Evolutionary conservation across 2,113 vertebrate genomes (phyloP).

Genomic region (Amphiprion percula): DNA sequence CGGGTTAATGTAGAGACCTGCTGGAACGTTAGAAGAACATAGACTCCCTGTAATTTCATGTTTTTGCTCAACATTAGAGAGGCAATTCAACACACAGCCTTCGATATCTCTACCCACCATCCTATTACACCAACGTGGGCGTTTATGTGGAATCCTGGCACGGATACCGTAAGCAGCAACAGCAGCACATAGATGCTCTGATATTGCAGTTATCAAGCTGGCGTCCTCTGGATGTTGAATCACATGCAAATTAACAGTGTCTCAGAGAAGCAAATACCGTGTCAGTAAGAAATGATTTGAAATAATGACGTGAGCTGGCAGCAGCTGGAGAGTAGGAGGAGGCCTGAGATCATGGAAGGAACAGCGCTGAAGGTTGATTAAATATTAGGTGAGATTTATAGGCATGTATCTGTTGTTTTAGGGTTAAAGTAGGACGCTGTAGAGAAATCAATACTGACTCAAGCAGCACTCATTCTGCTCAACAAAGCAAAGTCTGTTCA

Average conservation of each 20-base stretch:
- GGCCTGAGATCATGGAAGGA: conserved; percentile 6
- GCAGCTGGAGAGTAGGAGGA: conserved; percentile 60
- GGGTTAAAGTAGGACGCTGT: background rate
- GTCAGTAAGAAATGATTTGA: conserved; percentile 28
- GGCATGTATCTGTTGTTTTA: background rate
- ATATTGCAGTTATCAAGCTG: conserved; percentile 51
- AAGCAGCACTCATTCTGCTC: background rate
- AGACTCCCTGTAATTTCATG: background rate
- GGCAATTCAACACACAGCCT: conserved; percentile 1
- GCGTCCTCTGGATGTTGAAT: conserved; percentile 17
- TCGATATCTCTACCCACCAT: conserved; percentile 5
- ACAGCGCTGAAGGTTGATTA: conserved; percentile 6
- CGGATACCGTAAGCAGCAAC: conserved; percentile 24
- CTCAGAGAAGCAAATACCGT: conserved; percentile 41
- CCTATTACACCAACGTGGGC: conserved; percentile 32
- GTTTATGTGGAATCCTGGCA: conserved; percentile 35
- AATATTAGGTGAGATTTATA: conserved; percentile 17
- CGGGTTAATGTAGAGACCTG: background rate
- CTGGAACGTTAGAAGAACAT: background rate
- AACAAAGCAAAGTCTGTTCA: too few relatives aligned
- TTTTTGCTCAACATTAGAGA: conserved; percentile 22
- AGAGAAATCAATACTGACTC: background rate
- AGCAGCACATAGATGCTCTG: conserved; percentile 40
- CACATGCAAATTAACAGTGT: conserved; percentile 22
- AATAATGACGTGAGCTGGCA: conserved; percentile 47